These are phyloP conservation scores for Esox lucius DNA, from an alignment of 2,797 vertebrate genomes.

Conservation along the genomic window DNA sequence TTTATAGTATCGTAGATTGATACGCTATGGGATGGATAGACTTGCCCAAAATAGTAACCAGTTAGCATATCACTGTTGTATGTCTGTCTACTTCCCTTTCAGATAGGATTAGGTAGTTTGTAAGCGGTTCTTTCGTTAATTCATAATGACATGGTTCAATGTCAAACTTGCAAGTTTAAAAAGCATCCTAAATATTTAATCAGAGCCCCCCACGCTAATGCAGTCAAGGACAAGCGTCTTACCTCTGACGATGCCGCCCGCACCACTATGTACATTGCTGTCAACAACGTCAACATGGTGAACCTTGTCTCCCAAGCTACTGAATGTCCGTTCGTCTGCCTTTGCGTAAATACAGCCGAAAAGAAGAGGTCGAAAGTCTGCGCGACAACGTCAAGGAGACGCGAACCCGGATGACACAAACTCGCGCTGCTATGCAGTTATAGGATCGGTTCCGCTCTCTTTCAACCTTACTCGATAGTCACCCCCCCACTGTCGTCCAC, in stretches of 20 bases:
- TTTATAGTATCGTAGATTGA: neutral
- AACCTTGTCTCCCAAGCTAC: constrained; percentile 10
- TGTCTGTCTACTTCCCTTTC: neutral
- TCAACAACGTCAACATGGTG: constrained; percentile 75
- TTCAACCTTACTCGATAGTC: constrained; percentile 2
- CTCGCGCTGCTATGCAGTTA: constrained; percentile 19
- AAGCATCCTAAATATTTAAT: neutral
- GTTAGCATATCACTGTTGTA: neutral
- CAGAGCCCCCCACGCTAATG: neutral
- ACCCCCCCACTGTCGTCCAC: neutral
- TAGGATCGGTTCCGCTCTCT: constrained; percentile 4
- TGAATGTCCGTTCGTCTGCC: constrained; percentile 26
- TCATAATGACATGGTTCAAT: neutral
- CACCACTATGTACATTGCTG: constrained; percentile 78
- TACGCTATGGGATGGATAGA: neutral
- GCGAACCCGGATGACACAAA: constrained; percentile 9
- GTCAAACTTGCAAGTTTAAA: constrained; percentile 14
- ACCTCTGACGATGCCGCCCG: constrained; percentile 72
- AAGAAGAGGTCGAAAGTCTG: constrained; percentile 2
- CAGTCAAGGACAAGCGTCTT: constrained; percentile 55
- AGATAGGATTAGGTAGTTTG: neutral
- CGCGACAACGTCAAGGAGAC: constrained; percentile 16
- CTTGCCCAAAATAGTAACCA: neutral
- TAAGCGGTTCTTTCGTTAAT: neutral
- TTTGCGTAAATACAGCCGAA: constrained; percentile 1